Evolutionary conservation across 2,888 invertebrate species (phyloP).

Genomic region (Drosophila neutralis): DNA sequence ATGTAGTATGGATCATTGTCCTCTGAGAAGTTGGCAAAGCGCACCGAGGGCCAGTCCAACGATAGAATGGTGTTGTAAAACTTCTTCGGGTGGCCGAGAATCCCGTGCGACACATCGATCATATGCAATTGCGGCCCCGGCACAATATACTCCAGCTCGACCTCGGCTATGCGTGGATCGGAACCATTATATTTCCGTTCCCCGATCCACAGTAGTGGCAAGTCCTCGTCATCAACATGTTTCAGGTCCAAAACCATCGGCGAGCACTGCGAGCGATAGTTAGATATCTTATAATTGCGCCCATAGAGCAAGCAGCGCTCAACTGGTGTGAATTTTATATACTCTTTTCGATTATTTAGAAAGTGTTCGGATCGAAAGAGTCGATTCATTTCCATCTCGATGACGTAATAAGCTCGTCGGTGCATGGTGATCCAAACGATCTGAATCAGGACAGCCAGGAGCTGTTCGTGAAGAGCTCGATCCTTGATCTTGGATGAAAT

Average conservation of each 20-base stretch:
- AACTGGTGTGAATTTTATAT: slow-evolving; percentile 5
- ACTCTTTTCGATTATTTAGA: slow-evolving; percentile 48
- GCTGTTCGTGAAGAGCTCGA: slow-evolving; percentile 17
- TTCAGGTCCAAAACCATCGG: slow-evolving; percentile 17
- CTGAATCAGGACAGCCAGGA: slow-evolving; percentile 66
- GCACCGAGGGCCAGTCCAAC: slow-evolving; percentile 19
- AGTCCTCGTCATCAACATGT: slow-evolving; percentile 6
- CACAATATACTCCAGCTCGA: slow-evolving; percentile 21
- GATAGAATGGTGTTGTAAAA: slow-evolving; percentile 17
- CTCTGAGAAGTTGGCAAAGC: slow-evolving; percentile 11
- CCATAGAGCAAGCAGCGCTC: slow-evolving; percentile 16
- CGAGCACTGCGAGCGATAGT: slow-evolving; percentile 19
- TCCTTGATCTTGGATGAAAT: slow-evolving; percentile 28
- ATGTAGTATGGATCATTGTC: slow-evolving; percentile 12
- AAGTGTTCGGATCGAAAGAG: slow-evolving; percentile 82
- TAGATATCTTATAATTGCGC: slow-evolving; percentile 19
- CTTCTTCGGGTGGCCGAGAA: slow-evolving; percentile 19
- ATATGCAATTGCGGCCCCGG: slow-evolving; percentile 12
- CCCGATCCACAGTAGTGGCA: slow-evolving; percentile 28
- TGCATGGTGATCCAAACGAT: slow-evolving; percentile 47
- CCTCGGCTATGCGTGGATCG: slow-evolving; percentile 11
- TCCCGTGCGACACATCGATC: slow-evolving; percentile 12
- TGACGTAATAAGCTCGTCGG: slow-evolving; percentile 70
- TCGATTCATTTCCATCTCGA: slow-evolving; percentile 79
- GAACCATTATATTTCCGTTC: slow-evolving; percentile 13